Evolutionary conservation across 2,797 vertebrate species (phyloP).

Genomic region (Danio jaintianensis): DNA sequence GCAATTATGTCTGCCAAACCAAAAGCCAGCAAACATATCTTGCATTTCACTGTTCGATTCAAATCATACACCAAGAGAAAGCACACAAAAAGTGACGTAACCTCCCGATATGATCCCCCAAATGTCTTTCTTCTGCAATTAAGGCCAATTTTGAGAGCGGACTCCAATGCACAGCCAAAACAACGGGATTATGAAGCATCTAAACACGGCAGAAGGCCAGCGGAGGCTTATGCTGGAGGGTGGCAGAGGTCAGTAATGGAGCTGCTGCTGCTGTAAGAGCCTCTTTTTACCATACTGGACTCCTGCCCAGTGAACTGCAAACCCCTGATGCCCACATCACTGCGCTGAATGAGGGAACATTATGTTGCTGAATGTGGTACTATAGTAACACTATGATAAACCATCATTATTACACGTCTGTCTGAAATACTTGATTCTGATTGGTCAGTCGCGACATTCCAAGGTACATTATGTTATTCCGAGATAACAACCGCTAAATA

Average conservation of each 20-base stretch:
- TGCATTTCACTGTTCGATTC: conserved; percentile 48
- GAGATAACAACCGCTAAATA: too few species aligned
- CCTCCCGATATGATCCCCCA: not conserved
- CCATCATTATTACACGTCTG: too few species aligned
- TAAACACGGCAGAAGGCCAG: conserved; percentile 22
- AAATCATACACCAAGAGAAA: conserved; percentile 49
- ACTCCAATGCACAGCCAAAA: not conserved
- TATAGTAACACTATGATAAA: not conserved
- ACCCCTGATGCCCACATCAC: conserved; percentile 37
- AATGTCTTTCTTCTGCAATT: not conserved
- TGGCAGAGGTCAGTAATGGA: conserved; percentile 42
- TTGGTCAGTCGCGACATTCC: too few species aligned
- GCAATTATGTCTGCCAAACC: conserved; percentile 73
- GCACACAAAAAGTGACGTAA: conserved; percentile 12
- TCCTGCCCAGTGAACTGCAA: conserved; percentile 27
- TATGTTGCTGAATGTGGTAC: not conserved
- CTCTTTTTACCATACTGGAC: not conserved
- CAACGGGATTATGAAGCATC: conserved; percentile 4
- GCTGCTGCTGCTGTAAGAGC: conserved; percentile 3
- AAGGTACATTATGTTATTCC: too few species aligned
- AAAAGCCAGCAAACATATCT: conserved; percentile 68
- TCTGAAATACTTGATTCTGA: too few species aligned
- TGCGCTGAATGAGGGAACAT: not conserved
- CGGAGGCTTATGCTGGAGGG: conserved; percentile 16
- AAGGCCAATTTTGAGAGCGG: not conserved